A percentile compares a stretch with the other conserved stretches of the same genome.
Evolutionary conservation across 1,140 invertebrate species (phyloP).

Genomic region (Aphis craccivora): DNA sequence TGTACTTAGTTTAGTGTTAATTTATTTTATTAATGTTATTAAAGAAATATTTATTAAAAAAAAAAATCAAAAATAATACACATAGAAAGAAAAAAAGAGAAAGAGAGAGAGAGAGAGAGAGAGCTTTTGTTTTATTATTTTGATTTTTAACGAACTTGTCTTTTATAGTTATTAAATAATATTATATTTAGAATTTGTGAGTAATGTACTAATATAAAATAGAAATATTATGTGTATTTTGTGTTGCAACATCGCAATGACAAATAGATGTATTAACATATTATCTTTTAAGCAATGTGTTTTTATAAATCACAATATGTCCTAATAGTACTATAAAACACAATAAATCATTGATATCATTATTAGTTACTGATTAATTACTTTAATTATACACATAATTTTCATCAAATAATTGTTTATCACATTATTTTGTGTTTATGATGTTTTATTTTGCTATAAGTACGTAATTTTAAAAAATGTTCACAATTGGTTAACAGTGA

Average conservation of each 20-base stretch:
- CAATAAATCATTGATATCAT: neutral
- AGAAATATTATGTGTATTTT: neutral
- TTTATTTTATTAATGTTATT: neutral
- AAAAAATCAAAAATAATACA: neutral
- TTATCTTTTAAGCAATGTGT: neutral
- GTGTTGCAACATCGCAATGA: neutral
- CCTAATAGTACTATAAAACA: neutral
- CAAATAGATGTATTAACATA: neutral
- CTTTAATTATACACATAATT: neutral
- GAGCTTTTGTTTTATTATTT: neutral
- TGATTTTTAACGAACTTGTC: neutral
- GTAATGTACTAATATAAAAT: neutral
- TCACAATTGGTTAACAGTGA: neutral
- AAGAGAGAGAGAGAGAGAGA: too few relatives aligned
- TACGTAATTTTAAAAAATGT: neutral
- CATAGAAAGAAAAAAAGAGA: too few relatives aligned
- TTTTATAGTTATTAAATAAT: neutral
- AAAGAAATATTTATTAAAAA: neutral
- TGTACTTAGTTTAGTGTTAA: neutral
- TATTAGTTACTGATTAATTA: neutral
- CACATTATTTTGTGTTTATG: neutral
- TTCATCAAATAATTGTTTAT: neutral
- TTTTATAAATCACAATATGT: neutral
- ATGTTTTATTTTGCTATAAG: neutral
- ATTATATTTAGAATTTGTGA: neutral